phyloP scores from a whole-genome alignment of 2,888 invertebrate species.

The Urechis unicinctus region DNA sequence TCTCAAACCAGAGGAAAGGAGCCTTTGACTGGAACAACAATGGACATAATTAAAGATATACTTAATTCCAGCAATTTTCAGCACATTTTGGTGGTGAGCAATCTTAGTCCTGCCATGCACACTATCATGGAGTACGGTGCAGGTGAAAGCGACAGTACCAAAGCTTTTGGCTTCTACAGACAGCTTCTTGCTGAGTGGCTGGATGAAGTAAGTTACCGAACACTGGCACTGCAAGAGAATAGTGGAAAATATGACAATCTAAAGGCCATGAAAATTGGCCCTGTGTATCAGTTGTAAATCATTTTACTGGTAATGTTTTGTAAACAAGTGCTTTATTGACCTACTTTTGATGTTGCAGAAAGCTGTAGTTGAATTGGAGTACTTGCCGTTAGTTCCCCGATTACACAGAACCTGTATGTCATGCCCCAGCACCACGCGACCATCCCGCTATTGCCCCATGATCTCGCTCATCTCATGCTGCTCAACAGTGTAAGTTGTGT shows the following conservation, averaged over 20 bases:
- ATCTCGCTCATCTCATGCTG: slow-evolving; percentile 29
- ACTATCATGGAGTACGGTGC: slow-evolving; percentile 51
- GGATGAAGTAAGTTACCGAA: not conserved
- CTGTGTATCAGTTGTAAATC: no score
- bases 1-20: slow-evolving; percentile 52
- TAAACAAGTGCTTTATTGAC: not conserved
- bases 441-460: slow-evolving; percentile 55
- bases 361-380: slow-evolving; percentile 57
- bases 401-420: slow-evolving; percentile 60
- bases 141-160: slow-evolving; percentile 35
- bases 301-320: not conserved
- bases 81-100: slow-evolving; percentile 60
- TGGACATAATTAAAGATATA: slow-evolving; percentile 59
- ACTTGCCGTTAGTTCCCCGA: slow-evolving; percentile 60
- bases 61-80: slow-evolving; percentile 60
- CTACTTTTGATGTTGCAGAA: not conserved
- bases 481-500: slow-evolving; percentile 7
- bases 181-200: not conserved
- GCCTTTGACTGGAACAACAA: slow-evolving; percentile 56
- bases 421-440: slow-evolving; percentile 60
- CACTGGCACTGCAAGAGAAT: no score
- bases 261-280: no score
- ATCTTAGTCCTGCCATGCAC: slow-evolving; percentile 57
- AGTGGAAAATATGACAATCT: no score
- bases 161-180: slow-evolving; percentile 28